Base-by-base conservation (phyloP, 23 tunicate genomes). In the Ciona savignyi region DNA sequence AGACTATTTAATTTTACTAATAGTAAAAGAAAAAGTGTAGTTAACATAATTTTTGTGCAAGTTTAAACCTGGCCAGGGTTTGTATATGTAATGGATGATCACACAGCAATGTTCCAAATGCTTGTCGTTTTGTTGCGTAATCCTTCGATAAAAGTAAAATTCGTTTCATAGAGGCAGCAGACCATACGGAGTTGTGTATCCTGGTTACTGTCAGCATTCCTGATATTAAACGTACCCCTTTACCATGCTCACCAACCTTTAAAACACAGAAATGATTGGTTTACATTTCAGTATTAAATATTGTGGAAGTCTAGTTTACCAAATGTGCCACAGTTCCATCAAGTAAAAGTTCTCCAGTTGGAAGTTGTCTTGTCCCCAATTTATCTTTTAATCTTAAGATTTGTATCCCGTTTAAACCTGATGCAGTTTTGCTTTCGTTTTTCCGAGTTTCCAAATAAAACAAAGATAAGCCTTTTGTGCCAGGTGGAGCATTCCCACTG, bases 361-460 rank as follows among this genome's bases (percentile, higher is more conserved):
- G 98, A n/a, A 93, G 78, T 60, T 93, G 98, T 33, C 88, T 72
- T 22, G 98, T 93, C 61, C 98, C 98, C 3, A 93, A 74, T 61
- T 93, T 93, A 32, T 86, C 81, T 42, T 93, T 93, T 4, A 93
- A 78, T 35, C 93, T 70, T 27, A 67, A 66, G 25, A 93, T 62
- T 69, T 86, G 93, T 22, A 93, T 30, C 29, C 93, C 88, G 61
- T 93, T 93, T 23, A 93, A 62, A 22, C 97, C 89, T 0, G 91
- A 84, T 26, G 51, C 30, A 22, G 70, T 65, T 35, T 75, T 22
- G 4, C 51, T 34, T 4, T 48, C 64, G 24, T 72, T 60, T 49
- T 74, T 74, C 1, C 84, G 77, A 1, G 88, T 86, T 86, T 93
- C 93, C 73, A 93, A 27, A 27, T 74, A 81, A 78, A 93, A 93